Evolutionary conservation across 64 coral and sea anemone genomes (phyloP), one percentile per base, ranked within the genome.

Genomic region (Astreopora myriophthalma): DNA sequence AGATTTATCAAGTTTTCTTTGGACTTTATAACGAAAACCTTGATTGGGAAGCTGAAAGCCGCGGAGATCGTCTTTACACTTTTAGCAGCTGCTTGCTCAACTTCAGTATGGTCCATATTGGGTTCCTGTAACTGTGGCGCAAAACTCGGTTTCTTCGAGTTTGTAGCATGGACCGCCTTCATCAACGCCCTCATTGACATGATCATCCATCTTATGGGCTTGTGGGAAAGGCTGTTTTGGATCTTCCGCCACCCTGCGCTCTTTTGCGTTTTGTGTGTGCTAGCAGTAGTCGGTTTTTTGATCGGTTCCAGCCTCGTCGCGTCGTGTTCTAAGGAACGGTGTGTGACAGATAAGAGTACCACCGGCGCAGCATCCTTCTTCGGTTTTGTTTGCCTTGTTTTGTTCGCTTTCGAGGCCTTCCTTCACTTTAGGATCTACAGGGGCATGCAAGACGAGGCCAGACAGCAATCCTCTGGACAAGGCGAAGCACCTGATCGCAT

Each of bases 111-210:
- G 0, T 79, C 81, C 0, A n/a, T 6, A 8, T 25, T 13, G 0
- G 2, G n/a, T n/a, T 8, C 1, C 17, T 80, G 73, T 34, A 25
- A 65, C 26, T 90, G 81, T 60, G 5, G 46, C 0, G 13, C 48
- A 2, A 71, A 82, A 85, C 32, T 94, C 4, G 81, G 87, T 7
- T 97, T 97, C 62, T 83, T 97, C 28, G 48, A 61, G 17, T 97
- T 97, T 40, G 95, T 97, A 28, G 87, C 95, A 1, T 97, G 95
- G 95, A 97, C 91, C 24, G 84, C 87, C 12, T 97, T 97, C 60
- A 24, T 97, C 25, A 94, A 97, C 63, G 83, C 93, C 14, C 81
- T 97, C 2, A 90, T 97, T 73, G 92, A 87, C 67, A 25, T 93
- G 68, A 97, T 97, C 22, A 76, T 97, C 29, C 92, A 75, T 69